Percentiles rank a stretch among this genome's conserved stretches.
phyloP scores from a whole-genome alignment of 1,140 invertebrate genomes.

The Nautilus pompilius region DNA sequence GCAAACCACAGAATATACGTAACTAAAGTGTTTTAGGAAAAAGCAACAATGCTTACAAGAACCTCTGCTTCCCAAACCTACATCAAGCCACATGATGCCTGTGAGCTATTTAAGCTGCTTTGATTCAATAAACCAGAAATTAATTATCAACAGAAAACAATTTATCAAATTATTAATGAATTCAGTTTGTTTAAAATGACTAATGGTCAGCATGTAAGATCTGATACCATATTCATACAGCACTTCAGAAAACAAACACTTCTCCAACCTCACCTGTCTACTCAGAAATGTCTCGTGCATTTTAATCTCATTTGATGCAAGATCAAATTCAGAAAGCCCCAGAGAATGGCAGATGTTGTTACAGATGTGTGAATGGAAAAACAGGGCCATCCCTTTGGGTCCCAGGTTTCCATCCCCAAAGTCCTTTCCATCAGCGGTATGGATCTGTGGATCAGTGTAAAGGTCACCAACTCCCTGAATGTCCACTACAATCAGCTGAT shows the following conservation, averaged over 20 bases:
- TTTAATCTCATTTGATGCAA: conserved; percentile 53
- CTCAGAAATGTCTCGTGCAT: conserved; percentile 31
- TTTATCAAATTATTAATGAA: no score
- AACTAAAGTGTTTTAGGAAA: no score
- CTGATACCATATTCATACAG: no score
- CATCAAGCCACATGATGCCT: no score
- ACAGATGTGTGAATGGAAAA: conserved; percentile 64
- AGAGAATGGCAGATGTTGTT: conserved; percentile 62
- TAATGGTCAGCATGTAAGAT: no score
- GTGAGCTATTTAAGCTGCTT: no score
- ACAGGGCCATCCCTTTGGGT: conserved; percentile 63
- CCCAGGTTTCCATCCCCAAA: conserved; percentile 65
- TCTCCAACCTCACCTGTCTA: conserved; percentile 31
- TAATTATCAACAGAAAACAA: no score
- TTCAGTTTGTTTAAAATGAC: no score
- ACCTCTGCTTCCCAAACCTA: no score
- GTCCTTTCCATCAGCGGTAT: conserved; percentile 58
- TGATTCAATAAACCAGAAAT: no score
- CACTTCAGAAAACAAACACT: background rate
- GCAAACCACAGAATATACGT: no score
- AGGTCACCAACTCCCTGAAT: conserved; percentile 66
- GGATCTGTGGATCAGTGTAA: conserved; percentile 66
- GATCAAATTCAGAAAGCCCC: conserved; percentile 60
- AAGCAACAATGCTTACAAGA: no score
- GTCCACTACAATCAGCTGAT: conserved; percentile 65